phyloP scores from a whole-genome alignment of 2,113 vertebrate genomes.

The Oxygymnocypris stewartii region DNA sequence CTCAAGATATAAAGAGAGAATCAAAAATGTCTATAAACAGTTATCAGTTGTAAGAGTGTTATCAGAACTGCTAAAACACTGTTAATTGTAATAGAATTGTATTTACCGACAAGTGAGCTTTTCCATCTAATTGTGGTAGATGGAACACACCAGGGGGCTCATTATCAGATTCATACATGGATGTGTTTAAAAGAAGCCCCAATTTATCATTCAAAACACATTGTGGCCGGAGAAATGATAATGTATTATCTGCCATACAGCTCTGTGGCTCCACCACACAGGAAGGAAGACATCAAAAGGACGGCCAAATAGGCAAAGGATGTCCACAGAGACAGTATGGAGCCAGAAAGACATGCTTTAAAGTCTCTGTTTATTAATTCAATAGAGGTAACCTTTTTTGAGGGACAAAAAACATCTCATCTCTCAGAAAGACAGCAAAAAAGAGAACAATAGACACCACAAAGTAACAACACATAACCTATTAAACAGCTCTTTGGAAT shows the following conservation, averaged over 20 bases:
- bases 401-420: neutral
- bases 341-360: conserved; percentile 15
- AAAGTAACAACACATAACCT: neutral
- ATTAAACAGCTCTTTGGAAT: neutral
- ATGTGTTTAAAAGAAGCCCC: conserved; percentile 42
- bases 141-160: conserved; percentile 58
- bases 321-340: conserved; percentile 50
- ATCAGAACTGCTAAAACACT: neutral
- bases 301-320: conserved; percentile 51
- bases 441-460: too few species aligned
- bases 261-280: conserved; percentile 61
- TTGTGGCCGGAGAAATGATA: conserved; percentile 62
- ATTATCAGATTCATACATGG: conserved; percentile 68
- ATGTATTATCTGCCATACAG: conserved; percentile 74
- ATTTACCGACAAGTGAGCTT: neutral
- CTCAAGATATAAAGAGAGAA: neutral
- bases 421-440: neutral
- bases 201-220: conserved; percentile 68
- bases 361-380: neutral
- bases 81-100: neutral
- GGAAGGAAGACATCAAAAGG: conserved; percentile 69
- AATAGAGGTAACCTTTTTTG: neutral
- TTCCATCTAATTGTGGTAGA: conserved; percentile 56
- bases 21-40: too few species aligned
- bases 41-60: neutral